phyloP scores from a whole-genome alignment of 2,797 vertebrate genomes.

The Leptoclinus maculatus region DNA sequence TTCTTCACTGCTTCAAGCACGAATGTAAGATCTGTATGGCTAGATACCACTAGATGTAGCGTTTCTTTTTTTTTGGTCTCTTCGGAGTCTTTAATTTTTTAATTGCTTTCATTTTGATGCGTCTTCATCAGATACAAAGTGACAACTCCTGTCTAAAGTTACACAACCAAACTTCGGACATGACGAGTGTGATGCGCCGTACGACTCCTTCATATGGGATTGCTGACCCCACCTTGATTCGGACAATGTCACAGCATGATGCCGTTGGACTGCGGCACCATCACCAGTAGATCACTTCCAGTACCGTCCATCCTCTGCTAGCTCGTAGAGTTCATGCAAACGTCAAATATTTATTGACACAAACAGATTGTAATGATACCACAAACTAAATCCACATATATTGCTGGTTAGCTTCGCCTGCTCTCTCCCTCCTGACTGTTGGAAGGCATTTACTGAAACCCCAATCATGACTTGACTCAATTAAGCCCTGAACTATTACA shows the following conservation, averaged over 20 bases:
- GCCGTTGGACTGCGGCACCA: neutral
- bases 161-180: too few relatives aligned
- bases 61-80: neutral
- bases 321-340: conserved; percentile 7
- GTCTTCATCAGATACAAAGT: neutral
- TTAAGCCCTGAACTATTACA: conserved; percentile 60
- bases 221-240: conserved; percentile 27
- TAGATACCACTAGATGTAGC: neutral
- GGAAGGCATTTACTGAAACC: conserved; percentile 49
- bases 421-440: conserved; percentile 23
- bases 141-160: neutral
- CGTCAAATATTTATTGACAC: conserved; percentile 12
- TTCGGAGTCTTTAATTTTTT: neutral
- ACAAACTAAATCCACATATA: conserved; percentile 4
- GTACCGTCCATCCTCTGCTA: neutral
- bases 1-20: neutral
- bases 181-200: neutral
- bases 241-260: conserved; percentile 32
- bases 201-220: conserved; percentile 14
- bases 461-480: conserved; percentile 64
- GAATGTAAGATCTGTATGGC: neutral
- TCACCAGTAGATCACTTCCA: neutral
- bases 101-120: neutral
- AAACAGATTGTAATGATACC: conserved; percentile 11
- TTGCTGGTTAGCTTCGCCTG: neutral